Evolutionary conservation across 2,888 invertebrate genomes (phyloP).

Genomic region (Drosophila pseudotakahashii): DNA sequence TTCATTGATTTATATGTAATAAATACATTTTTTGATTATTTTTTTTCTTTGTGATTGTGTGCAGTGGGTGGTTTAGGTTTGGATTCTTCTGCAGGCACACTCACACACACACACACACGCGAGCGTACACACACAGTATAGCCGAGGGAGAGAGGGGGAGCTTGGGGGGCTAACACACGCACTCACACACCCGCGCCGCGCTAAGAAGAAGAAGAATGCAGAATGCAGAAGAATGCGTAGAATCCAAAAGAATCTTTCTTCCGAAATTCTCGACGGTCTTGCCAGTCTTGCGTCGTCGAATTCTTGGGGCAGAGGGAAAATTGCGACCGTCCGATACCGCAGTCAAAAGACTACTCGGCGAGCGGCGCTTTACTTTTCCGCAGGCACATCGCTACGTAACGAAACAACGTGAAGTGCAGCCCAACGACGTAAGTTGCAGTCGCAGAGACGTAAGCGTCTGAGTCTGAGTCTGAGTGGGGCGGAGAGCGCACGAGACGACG

Average conservation of each 20-base stretch:
- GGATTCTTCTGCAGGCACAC: conserved; percentile 8
- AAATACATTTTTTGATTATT: neutral
- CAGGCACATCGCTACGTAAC: too few species aligned
- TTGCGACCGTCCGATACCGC: too few species aligned
- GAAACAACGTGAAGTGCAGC: too few species aligned
- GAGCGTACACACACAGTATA: conserved; percentile 2
- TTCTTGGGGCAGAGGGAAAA: too few species aligned
- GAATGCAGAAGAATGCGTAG: neutral
- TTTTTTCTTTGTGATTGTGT: neutral
- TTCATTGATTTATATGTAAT: neutral
- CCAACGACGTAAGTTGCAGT: too few species aligned
- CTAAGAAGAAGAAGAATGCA: neutral
- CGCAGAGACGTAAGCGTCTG: too few species aligned
- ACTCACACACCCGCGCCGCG: conserved; percentile 11
- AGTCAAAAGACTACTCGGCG: too few species aligned
- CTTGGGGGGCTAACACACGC: conserved; percentile 4
- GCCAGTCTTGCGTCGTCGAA: too few species aligned
- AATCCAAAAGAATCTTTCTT: conserved; percentile 33
- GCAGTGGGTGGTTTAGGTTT: neutral
- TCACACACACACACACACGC: conserved; percentile 6
- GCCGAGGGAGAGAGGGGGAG: neutral
- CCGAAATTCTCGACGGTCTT: conserved; percentile 49
- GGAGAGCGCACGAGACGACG: too few species aligned
- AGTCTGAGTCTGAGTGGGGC: too few species aligned
- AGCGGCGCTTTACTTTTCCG: too few species aligned